Conservation (phyloP, 2,797 vertebrate genomes). For the Lateolabrax maculatus region DNA sequence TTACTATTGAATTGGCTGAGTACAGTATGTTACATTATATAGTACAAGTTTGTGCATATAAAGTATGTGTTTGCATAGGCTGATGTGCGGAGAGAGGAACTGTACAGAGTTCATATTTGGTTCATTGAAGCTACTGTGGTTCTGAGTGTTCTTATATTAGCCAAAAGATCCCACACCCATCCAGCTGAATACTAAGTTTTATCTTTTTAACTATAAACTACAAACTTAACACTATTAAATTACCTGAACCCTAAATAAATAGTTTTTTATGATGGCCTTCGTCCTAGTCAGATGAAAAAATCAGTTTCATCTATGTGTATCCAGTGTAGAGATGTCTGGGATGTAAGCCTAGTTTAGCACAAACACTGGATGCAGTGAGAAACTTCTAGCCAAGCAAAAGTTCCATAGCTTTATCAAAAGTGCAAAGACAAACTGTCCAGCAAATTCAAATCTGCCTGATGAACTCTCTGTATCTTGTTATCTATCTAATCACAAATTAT, state of each 20-base stretch:
- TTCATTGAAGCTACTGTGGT: neutral
- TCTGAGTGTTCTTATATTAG: neutral
- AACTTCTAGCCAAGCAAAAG: neutral
- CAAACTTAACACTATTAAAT: neutral
- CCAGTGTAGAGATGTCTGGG: neutral
- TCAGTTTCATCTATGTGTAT: neutral
- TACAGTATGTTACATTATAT: neutral
- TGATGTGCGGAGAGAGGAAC: neutral
- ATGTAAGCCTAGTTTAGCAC: conserved; percentile 8
- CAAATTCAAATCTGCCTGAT: neutral
- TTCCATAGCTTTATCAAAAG: neutral
- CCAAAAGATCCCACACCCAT: neutral
- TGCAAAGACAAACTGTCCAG: neutral
- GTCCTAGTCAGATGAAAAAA: neutral
- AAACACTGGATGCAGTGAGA: neutral
- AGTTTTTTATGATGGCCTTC: neutral
- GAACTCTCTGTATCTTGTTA: neutral
- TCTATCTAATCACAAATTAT: neutral
- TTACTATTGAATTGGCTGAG: neutral
- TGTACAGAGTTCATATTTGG: neutral
- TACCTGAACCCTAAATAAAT: neutral
- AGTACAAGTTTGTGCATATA: neutral
- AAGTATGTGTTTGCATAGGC: neutral
- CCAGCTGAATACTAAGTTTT: conserved; percentile 9
- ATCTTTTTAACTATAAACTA: neutral